Percentiles rank a stretch among this genome's conserved stretches.
These are phyloP conservation scores for Gasteruption jaculator DNA, from an alignment of 2,888 invertebrate species.

Conservation along the genomic window DNA sequence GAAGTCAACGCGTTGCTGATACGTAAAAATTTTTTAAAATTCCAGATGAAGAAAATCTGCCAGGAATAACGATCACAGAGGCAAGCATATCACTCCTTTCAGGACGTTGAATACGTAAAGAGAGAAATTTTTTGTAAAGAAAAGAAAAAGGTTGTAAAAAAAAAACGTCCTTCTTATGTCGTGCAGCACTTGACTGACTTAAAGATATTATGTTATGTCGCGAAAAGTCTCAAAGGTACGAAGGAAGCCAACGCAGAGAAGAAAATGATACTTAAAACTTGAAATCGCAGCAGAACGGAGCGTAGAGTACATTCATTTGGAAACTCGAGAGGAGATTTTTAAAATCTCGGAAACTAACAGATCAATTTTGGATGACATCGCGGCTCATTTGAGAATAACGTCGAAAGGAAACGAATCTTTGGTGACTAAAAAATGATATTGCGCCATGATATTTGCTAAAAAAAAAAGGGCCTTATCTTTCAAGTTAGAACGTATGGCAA, in stretches of 20 bases:
- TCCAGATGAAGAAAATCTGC: constrained; percentile 40
- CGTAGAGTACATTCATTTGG: too few species aligned
- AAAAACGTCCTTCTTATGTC: constrained; percentile 36
- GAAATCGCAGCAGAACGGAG: constrained; percentile 10
- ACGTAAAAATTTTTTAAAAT: constrained; percentile 8
- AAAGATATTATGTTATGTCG: constrained; percentile 29
- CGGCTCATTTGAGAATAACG: too few species aligned
- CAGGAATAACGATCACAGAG: constrained; percentile 25
- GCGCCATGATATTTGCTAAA: too few species aligned
- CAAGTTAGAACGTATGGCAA: too few species aligned
- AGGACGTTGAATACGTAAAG: constrained; percentile 29
- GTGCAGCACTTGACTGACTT: constrained; percentile 37
- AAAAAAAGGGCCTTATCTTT: too few species aligned
- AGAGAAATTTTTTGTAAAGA: too few species aligned
- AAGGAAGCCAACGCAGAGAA: constrained; percentile 14
- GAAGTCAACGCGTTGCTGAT: too few species aligned
- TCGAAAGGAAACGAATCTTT: too few species aligned
- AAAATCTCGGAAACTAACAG: too few species aligned
- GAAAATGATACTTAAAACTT: constrained; percentile 11
- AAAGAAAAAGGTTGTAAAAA: neutral
- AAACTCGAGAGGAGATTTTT: too few species aligned
- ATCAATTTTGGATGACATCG: too few species aligned
- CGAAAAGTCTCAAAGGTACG: constrained; percentile 22
- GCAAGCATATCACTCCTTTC: constrained; percentile 28
- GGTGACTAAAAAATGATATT: too few species aligned